phyloP scores from a whole-genome alignment of 2,113 vertebrate species.

The Eira barbara region DNA sequence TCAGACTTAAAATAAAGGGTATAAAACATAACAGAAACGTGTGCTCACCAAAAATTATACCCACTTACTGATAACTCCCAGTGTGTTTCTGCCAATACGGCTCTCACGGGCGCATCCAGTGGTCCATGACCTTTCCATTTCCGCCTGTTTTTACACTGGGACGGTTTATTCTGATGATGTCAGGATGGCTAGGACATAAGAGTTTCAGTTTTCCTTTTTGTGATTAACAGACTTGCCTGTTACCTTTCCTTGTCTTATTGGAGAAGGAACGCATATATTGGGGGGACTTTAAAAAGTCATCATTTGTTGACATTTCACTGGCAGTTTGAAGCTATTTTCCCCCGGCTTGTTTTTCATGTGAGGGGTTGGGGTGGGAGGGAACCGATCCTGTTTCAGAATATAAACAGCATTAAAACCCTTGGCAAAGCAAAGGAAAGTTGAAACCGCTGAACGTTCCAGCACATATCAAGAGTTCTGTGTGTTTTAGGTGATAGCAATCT shows the following conservation, averaged over 20 bases:
- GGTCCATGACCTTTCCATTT: background rate
- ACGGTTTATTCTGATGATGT: background rate
- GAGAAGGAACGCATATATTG: background rate
- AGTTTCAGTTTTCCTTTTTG: background rate
- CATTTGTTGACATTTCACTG: background rate
- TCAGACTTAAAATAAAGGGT: background rate
- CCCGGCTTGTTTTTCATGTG: background rate
- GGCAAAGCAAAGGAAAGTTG: background rate
- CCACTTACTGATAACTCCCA: background rate
- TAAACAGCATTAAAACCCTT: background rate
- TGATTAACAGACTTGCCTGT: background rate
- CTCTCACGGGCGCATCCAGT: too few relatives aligned
- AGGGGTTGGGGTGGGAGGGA: background rate
- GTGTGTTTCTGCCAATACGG: background rate
- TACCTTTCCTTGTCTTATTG: background rate
- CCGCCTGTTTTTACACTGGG: background rate
- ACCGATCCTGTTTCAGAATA: background rate
- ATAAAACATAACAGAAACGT: background rate
- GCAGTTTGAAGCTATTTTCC: background rate
- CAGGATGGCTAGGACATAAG: background rate
- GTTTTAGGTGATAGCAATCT: background rate
- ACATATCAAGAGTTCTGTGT: background rate
- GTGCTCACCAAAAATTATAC: background rate
- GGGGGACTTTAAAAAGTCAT: background rate
- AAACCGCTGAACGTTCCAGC: background rate